Base-by-base conservation (phyloP, 2,888 invertebrate species). In the Parnassius orleans region DNA sequence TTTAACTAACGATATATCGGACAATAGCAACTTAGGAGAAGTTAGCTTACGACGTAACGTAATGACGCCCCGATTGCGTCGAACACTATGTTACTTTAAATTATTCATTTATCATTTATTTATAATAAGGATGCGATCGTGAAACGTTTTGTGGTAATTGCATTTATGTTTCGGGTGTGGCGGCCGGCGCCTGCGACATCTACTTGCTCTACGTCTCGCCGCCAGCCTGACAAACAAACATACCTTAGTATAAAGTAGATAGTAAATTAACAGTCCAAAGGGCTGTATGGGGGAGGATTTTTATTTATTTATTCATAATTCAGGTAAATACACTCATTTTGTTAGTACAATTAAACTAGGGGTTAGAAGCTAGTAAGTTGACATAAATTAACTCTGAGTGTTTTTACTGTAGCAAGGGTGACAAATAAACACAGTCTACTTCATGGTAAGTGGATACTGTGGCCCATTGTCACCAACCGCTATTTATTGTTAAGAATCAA, bases 101-200 rank as follows among this genome's bases (percentile, higher is more conserved):
- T 72, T 51, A 61, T 67, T 74, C 53, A 66, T 72, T 74, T 72
- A 72, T 74, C 72, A 72, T 70, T 80, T 75, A 78, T 80, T 57
- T 75, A 76, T 79, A 73, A 76, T 83, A 79, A 79, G 75, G 81
- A 79, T 83, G 87, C 83, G 80, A 81, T 82, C 76, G 76, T 81
- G 79, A 81, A 81, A 77, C 73, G 69, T 81, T 63, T 80, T 82
- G 85, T 87, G 81, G 87, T 87, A 83, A 83, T 87, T 88, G 87
- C 83, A 80, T 83, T 84, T 33, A 77, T 78, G 73, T 78, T 67
- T 76, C 72, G 78, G 79, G 76, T 73, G 78, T 72, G 77, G 78
- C 80, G 79, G 78, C 80, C 77, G 77, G 79, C 77, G 78, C 73
- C 71, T 67, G 76, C 76, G 75, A 68, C 71, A 64, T 69, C 72